These are phyloP conservation scores for Myotis findleyi DNA, from an alignment of 2,797 vertebrate genomes.

Conservation along the genomic window DNA sequence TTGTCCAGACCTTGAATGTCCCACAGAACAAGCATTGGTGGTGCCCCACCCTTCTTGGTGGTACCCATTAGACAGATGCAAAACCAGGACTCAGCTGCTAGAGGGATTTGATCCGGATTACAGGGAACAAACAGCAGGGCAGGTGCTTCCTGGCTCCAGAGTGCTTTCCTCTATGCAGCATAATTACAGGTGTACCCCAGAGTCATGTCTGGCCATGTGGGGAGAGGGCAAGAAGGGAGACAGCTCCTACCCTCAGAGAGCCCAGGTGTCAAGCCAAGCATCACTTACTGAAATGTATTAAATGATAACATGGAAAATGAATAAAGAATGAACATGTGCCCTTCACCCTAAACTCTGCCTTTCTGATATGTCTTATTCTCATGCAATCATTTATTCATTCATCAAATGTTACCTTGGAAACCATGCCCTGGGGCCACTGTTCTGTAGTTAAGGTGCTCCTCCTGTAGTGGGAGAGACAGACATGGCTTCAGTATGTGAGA, in stretches of 20 bases:
- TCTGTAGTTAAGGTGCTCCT: not conserved
- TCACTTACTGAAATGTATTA: not conserved
- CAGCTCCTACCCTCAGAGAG: not conserved
- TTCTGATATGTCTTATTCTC: not conserved
- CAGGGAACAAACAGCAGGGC: no score
- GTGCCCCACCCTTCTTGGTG: not conserved
- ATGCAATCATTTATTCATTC: not conserved
- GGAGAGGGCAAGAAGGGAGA: not conserved
- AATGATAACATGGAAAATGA: slow-evolving; percentile 23
- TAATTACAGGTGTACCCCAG: not conserved
- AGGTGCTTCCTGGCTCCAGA: not conserved
- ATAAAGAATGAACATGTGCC: not conserved
- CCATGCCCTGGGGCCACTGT: not conserved
- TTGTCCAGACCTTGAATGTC: not conserved
- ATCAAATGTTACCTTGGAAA: not conserved
- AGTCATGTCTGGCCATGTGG: not conserved
- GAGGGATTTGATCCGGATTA: not conserved
- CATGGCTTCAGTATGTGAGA: not conserved
- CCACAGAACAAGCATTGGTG: not conserved
- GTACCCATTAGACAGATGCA: not conserved
- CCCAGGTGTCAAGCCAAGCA: not conserved
- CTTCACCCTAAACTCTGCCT: not conserved
- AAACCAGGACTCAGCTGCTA: not conserved
- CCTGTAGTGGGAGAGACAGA: not conserved
- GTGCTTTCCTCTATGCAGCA: not conserved